These are phyloP conservation scores for Drosophila conformis DNA, from an alignment of 2,888 invertebrate species.

Conservation along the genomic window DNA sequence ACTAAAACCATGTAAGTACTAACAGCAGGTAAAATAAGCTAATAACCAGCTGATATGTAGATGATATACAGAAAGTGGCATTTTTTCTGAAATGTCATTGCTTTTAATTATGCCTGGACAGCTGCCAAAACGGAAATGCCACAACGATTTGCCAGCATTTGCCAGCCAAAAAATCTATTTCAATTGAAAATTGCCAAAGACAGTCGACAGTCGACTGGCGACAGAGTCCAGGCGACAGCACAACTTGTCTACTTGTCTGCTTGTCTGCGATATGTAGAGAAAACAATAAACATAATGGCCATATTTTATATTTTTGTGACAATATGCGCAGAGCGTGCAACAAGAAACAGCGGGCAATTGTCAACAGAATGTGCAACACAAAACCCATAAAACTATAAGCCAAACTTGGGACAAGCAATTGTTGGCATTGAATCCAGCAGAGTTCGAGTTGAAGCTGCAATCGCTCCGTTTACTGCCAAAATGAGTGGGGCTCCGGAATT, in stretches of 20 bases:
- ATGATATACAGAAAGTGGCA: slow-evolving; percentile 5
- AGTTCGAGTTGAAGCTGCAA: slow-evolving; percentile 4
- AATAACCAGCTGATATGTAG: slow-evolving; percentile 18
- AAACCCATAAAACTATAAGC: slow-evolving; percentile 52
- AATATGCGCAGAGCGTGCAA: slow-evolving; percentile 48
- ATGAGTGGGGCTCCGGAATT: slow-evolving; percentile 18
- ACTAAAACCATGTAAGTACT: slow-evolving; percentile 18
- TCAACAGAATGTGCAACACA: slow-evolving; percentile 49
- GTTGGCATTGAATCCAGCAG: slow-evolving; percentile 56
- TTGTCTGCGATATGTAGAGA: slow-evolving; percentile 31
- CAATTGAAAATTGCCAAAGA: slow-evolving; percentile 75
- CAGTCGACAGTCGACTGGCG: slow-evolving; percentile 35
- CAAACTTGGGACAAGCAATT: slow-evolving; percentile 42
- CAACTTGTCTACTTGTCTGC: not conserved
- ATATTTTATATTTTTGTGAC: slow-evolving; percentile 76
- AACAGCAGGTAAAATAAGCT: slow-evolving; percentile 27
- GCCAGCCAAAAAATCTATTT: slow-evolving; percentile 74
- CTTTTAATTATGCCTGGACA: slow-evolving; percentile 71
- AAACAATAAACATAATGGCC: slow-evolving; percentile 75
- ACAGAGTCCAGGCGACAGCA: slow-evolving; percentile 6
- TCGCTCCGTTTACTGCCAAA: slow-evolving; percentile 34
- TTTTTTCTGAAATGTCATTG: slow-evolving; percentile 18
- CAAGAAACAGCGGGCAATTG: slow-evolving; percentile 77
- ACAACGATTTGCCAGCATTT: slow-evolving; percentile 53
- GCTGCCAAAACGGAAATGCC: slow-evolving; percentile 53